phyloP scores from a whole-genome alignment of 2,797 vertebrate genomes.

The Apogon talboti region DNA sequence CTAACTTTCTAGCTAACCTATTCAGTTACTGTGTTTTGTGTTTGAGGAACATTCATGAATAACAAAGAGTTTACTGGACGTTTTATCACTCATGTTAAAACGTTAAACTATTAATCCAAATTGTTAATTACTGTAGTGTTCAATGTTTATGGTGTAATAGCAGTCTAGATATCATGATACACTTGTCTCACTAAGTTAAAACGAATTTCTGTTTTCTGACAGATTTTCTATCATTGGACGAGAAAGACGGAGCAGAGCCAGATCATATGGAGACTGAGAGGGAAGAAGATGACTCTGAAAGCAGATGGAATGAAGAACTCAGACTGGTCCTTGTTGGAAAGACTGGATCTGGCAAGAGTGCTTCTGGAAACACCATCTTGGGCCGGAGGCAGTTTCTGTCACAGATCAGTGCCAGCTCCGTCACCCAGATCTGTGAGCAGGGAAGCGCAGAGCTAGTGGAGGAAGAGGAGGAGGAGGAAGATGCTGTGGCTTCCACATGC shows the following conservation, averaged over 20 bases:
- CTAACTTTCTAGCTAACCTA: not conserved
- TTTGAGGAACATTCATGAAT: conserved; percentile 35
- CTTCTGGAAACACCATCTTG: conserved; percentile 85
- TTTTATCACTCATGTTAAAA: not conserved
- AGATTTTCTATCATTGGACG: conserved; percentile 21
- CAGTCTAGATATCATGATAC: not conserved
- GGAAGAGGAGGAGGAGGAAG: conserved; percentile 33
- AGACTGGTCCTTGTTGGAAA: conserved; percentile 83
- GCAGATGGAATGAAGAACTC: conserved; percentile 67
- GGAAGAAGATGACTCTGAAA: conserved; percentile 20
- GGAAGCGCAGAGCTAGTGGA: conserved; percentile 48
- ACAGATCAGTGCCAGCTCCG: conserved; percentile 74
- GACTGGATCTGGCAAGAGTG: conserved; percentile 84
- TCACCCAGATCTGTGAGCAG: conserved; percentile 77
- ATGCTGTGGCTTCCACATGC: not conserved
- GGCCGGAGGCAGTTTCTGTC: conserved; percentile 78
- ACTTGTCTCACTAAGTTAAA: not conserved
- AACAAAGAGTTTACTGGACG: not conserved
- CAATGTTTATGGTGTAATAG: no score
- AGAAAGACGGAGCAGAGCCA: conserved; percentile 14
- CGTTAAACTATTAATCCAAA: not conserved
- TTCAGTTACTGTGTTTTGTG: not conserved
- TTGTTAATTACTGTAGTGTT: not conserved
- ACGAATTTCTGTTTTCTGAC: conserved; percentile 8
- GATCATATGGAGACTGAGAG: conserved; percentile 31